These are phyloP conservation scores for Andricus curvator DNA, from an alignment of 2,888 invertebrate species.

Conservation along the genomic window DNA sequence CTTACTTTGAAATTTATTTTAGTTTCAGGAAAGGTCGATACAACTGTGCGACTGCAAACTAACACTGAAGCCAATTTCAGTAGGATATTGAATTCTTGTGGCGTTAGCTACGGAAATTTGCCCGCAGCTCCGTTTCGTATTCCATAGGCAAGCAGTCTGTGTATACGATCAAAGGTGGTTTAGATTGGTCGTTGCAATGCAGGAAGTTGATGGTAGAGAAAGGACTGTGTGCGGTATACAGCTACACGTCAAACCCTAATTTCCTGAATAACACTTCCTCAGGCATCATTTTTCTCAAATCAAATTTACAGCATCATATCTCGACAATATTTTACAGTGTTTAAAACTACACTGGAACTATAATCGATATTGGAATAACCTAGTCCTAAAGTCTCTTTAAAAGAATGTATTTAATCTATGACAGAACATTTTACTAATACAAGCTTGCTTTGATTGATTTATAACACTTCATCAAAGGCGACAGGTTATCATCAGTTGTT, in stretches of 20 bases:
- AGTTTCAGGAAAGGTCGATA: background rate
- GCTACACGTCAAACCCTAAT: slow-evolving; percentile 23
- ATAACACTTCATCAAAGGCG: background rate
- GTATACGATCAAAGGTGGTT: slow-evolving; percentile 24
- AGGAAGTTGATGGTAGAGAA: slow-evolving; percentile 25
- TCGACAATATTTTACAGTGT: background rate
- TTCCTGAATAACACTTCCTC: slow-evolving; percentile 18
- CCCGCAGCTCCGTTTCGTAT: slow-evolving; percentile 23
- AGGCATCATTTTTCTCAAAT: slow-evolving; percentile 2
- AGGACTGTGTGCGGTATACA: slow-evolving; percentile 6
- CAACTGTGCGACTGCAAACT: slow-evolving; percentile 4
- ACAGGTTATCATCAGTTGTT: background rate
- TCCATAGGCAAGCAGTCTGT: slow-evolving; percentile 10
- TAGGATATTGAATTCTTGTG: slow-evolving; percentile 27
- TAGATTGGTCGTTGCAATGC: slow-evolving; percentile 30
- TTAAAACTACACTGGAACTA: background rate
- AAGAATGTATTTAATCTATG: background rate
- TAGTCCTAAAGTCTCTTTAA: background rate
- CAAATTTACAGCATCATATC: slow-evolving; percentile 1
- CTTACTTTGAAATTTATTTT: background rate
- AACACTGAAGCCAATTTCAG: slow-evolving; percentile 13
- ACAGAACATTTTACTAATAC: background rate
- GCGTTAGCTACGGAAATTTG: slow-evolving; percentile 17
- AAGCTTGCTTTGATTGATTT: background rate
- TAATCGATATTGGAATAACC: background rate